phyloP scores from a whole-genome alignment of 1,140 invertebrate genomes.

The Alviniconcha marisindica region DNA sequence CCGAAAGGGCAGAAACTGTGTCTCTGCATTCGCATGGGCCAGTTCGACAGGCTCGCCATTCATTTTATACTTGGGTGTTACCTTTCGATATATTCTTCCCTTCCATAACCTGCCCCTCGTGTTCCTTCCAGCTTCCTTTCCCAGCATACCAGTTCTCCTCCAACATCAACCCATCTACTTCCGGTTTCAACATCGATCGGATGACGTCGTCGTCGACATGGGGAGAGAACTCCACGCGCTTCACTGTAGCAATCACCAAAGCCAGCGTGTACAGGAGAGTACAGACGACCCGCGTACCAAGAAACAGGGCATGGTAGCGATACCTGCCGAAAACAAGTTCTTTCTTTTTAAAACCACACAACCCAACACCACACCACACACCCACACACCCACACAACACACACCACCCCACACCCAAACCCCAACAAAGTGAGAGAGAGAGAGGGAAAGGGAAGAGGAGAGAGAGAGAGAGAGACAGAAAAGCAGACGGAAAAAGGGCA shows the following conservation, averaged over 20 bases:
- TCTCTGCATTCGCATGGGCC: no score
- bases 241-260: not conserved
- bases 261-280: not conserved
- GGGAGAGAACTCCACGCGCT: not conserved
- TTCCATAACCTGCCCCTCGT: not conserved
- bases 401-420: no score
- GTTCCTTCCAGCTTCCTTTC: not conserved
- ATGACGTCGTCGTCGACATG: not conserved
- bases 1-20: no score
- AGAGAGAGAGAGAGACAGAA: no score
- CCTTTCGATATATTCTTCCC: not conserved
- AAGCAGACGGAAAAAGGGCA: no score
- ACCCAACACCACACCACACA: no score
- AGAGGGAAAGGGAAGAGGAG: no score
- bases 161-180: not conserved
- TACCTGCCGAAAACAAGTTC: not conserved
- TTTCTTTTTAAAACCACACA: no score
- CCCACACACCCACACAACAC: no score
- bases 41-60: no score
- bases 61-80: not conserved
- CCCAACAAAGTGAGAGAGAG: no score
- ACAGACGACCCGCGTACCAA: not conserved
- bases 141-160: not conserved
- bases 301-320: not conserved
- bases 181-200: not conserved